These are phyloP conservation scores for Pungitius pungitius DNA, from an alignment of 2,113 vertebrate genomes.

Conservation along the genomic window DNA sequence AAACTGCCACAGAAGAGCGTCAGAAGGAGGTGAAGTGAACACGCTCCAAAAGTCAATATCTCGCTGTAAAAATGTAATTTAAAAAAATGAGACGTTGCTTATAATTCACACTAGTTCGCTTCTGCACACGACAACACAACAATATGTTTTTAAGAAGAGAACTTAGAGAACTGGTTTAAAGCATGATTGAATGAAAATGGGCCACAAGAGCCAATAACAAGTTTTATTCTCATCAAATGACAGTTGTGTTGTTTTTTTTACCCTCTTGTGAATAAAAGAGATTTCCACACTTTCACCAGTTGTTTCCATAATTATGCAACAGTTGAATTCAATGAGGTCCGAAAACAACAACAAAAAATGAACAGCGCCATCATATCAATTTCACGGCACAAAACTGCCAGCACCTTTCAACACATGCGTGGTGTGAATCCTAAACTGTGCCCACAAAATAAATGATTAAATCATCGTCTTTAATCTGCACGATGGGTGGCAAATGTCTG, in stretches of 20 bases:
- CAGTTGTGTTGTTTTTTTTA: not conserved
- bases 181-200: constrained; percentile 20
- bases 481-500: constrained; percentile 59
- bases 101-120: not conserved
- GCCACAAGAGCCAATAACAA: not conserved
- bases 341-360: not conserved
- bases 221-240: constrained; percentile 2
- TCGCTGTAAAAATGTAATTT: not conserved
- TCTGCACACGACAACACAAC: constrained; percentile 4
- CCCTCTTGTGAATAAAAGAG: not conserved
- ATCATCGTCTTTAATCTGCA: constrained; percentile 40
- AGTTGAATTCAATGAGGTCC: not conserved
- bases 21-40: not conserved
- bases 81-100: not conserved
- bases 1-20: not conserved
- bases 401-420: constrained; percentile 13
- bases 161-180: not conserved
- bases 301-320: not conserved
- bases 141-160: not conserved
- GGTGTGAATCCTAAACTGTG: constrained; percentile 46
- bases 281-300: not conserved
- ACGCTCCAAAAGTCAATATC: not conserved
- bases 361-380: constrained; percentile 28
- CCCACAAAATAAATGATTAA: constrained; percentile 31
- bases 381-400: constrained; percentile 26